Conservation (phyloP, 2,888 invertebrate genomes). For the Mechanitis mazaeus region DNA sequence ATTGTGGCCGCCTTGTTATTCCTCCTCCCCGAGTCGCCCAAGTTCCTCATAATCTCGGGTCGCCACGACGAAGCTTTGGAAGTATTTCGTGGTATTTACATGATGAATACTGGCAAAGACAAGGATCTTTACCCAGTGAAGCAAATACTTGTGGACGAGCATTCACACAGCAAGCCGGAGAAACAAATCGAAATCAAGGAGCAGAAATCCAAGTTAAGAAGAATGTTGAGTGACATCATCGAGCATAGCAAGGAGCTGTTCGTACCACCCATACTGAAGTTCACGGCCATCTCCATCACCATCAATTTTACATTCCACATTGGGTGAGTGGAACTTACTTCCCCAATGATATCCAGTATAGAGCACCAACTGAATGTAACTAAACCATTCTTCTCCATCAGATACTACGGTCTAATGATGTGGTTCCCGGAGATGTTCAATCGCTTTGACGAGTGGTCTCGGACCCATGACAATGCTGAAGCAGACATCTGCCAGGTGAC, state of each 20-base stretch:
- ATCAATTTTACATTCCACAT: slow-evolving; percentile 96
- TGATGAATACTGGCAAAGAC: slow-evolving; percentile 86
- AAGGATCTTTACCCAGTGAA: slow-evolving; percentile 86
- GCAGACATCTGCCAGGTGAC: slow-evolving; percentile 87
- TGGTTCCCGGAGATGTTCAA: slow-evolving; percentile 98
- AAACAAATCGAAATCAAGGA: slow-evolving; percentile 78
- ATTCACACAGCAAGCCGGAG: slow-evolving; percentile 65
- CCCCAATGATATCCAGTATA: neutral
- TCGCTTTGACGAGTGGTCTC: slow-evolving; percentile 88
- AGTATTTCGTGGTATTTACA: slow-evolving; percentile 88
- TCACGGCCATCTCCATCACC: slow-evolving; percentile 88
- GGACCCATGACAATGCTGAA: slow-evolving; percentile 79
- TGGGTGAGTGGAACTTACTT: slow-evolving; percentile 74
- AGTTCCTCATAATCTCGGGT: slow-evolving; percentile 88
- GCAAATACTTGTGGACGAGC: slow-evolving; percentile 79
- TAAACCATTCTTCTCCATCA: slow-evolving; percentile 38
- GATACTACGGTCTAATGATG: slow-evolving; percentile 96
- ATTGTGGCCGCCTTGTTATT: slow-evolving; percentile 88
- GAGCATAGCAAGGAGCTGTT: slow-evolving; percentile 90
- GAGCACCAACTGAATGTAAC: neutral
- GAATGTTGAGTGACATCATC: slow-evolving; percentile 85
- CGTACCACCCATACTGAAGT: slow-evolving; percentile 86
- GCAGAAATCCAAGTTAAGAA: slow-evolving; percentile 80
- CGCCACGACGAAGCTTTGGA: slow-evolving; percentile 87
- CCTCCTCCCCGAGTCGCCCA: slow-evolving; percentile 93